Conservation (phyloP, 2,113 vertebrate species). For the Taurulus bubalis region DNA sequence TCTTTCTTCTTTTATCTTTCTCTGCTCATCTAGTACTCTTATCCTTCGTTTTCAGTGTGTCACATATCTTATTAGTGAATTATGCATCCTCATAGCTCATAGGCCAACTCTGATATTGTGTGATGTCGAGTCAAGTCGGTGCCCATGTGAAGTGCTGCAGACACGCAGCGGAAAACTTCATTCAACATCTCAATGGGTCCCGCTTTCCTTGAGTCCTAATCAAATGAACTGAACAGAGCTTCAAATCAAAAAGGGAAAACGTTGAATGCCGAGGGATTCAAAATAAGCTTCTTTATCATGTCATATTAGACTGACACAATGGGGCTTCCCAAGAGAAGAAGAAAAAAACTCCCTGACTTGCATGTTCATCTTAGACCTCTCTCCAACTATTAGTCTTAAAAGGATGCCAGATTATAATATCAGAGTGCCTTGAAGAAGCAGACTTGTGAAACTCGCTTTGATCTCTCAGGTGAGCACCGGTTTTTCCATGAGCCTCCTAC, state of each 20-base stretch:
- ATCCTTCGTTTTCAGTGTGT: slow-evolving; percentile 7
- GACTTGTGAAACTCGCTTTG: slow-evolving; percentile 47
- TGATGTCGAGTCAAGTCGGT: neutral
- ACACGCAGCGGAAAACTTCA: neutral
- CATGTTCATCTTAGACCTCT: slow-evolving; percentile 26
- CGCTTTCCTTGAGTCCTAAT: neutral
- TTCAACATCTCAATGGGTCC: neutral
- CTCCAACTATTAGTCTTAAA: slow-evolving; percentile 17
- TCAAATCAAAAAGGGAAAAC: neutral
- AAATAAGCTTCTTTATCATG: slow-evolving; percentile 27
- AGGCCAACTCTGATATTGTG: neutral
- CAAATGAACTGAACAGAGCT: neutral
- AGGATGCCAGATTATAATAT: slow-evolving; percentile 33
- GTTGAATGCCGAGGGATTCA: neutral
- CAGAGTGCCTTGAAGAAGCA: slow-evolving; percentile 35
- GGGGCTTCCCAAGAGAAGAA: neutral
- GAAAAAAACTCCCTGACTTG: neutral
- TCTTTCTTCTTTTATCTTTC: slow-evolving; percentile 21
- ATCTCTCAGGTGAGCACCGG: slow-evolving; percentile 48
- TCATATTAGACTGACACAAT: slow-evolving; percentile 14
- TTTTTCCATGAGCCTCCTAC: slow-evolving; percentile 13
- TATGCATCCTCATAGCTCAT: neutral
- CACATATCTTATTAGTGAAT: slow-evolving; percentile 18
- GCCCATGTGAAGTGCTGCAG: neutral
- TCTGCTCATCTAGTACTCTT: neutral